Conservation (phyloP, 2,888 invertebrate species). For the Chrysolina haemoptera region DNA sequence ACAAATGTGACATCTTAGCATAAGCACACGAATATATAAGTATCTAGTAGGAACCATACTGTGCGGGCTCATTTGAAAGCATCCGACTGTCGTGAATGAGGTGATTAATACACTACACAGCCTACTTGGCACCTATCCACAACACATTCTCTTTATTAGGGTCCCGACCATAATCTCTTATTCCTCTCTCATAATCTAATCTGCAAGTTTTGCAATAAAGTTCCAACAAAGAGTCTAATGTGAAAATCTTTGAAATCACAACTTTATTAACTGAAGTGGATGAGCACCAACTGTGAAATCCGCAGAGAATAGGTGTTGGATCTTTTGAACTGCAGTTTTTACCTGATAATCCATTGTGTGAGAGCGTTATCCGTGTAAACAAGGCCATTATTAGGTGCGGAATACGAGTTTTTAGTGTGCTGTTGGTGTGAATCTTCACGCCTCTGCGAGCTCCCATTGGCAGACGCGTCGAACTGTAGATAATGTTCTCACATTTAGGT, state of each 20-base stretch:
- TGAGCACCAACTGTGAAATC: slow-evolving; percentile 52
- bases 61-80: neutral
- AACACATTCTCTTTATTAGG: slow-evolving; percentile 11
- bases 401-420: slow-evolving; percentile 42
- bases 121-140: neutral
- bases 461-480: slow-evolving; percentile 52
- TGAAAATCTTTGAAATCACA: slow-evolving; percentile 21
- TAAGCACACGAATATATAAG: neutral
- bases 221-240: slow-evolving; percentile 16
- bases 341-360: slow-evolving; percentile 52
- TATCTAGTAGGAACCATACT: neutral
- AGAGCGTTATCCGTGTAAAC: slow-evolving; percentile 53
- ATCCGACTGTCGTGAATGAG: neutral
- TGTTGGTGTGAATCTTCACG: slow-evolving; percentile 54
- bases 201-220: slow-evolving; percentile 33
- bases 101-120: slow-evolving; percentile 4
- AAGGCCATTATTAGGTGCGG: slow-evolving; percentile 40
- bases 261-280: slow-evolving; percentile 54
- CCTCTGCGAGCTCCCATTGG: slow-evolving; percentile 41
- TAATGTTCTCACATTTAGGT: slow-evolving; percentile 55
- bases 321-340: slow-evolving; percentile 47
- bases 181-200: slow-evolving; percentile 27
- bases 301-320: slow-evolving; percentile 50
- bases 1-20: neutral
- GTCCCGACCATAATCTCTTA: slow-evolving; percentile 9